Percentiles rank a stretch among this genome's conserved stretches.
phyloP scores from a whole-genome alignment of 2,113 vertebrate species.

The Daphoenositta chrysoptera region DNA sequence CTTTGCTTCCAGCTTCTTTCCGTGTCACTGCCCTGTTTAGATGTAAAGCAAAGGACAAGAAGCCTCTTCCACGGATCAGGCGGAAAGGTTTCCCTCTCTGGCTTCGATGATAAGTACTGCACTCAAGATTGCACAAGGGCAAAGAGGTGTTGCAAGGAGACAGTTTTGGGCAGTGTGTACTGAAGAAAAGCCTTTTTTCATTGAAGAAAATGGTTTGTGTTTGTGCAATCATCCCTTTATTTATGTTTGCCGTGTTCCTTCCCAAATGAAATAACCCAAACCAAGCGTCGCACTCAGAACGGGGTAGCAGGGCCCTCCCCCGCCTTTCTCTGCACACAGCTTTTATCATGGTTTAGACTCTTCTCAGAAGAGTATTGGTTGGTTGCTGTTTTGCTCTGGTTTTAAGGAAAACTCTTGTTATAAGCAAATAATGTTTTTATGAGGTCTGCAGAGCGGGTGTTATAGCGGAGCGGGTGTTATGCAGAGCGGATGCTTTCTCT shows the following conservation, averaged over 20 bases:
- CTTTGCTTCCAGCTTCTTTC: conserved; percentile 39
- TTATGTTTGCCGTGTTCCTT: not conserved
- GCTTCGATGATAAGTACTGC: not conserved
- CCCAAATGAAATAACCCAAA: not conserved
- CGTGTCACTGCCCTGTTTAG: conserved; percentile 27
- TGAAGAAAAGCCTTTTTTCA: not conserved
- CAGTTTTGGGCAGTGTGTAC: not conserved
- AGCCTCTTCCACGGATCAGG: not conserved
- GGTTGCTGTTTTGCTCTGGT: not conserved
- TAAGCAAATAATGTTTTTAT: not conserved
- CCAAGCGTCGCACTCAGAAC: rapidly evolving
- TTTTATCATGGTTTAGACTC: not conserved
- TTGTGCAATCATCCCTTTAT: conserved; percentile 8
- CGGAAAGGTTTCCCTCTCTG: not conserved
- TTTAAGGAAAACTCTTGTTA: not conserved
- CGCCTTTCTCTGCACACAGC: not conserved
- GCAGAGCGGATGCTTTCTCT: not conserved
- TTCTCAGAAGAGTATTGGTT: not conserved
- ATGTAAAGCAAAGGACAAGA: conserved; percentile 13
- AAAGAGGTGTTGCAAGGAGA: not conserved
- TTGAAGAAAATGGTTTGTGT: not conserved
- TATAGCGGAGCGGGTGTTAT: rapidly evolving
- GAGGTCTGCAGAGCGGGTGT: rapidly evolving
- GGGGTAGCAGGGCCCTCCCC: not conserved
- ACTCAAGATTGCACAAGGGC: not conserved